phyloP scores from a whole-genome alignment of 2,113 vertebrate species.

The Willisornis vidua region DNA sequence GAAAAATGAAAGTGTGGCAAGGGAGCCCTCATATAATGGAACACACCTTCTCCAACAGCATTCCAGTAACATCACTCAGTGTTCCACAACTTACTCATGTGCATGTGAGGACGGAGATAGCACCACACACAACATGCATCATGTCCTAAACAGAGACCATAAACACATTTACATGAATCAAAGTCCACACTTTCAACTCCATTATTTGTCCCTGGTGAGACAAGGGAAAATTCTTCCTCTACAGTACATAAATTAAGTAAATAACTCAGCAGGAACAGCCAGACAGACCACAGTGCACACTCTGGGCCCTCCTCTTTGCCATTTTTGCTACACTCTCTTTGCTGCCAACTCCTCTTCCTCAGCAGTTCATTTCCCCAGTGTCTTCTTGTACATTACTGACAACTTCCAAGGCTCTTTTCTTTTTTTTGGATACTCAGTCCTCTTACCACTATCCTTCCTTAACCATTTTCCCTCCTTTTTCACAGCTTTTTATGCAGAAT shows the following conservation, averaged over 20 bases:
- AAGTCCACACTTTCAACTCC: neutral
- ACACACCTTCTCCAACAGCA: neutral
- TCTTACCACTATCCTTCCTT: neutral
- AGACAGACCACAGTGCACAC: neutral
- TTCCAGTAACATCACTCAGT: neutral
- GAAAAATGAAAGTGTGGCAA: neutral
- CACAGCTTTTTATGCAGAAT: neutral
- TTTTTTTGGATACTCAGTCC: fast-evolving
- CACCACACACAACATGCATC: neutral
- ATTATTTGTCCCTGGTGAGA: neutral
- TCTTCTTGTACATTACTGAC: neutral
- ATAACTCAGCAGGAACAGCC: neutral
- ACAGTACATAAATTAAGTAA: neutral
- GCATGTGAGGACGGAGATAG: neutral
- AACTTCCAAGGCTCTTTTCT: neutral
- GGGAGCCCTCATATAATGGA: neutral
- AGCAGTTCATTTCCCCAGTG: neutral
- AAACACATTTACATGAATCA: neutral
- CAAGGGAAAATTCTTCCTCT: neutral
- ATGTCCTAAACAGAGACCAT: neutral
- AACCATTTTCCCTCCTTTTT: neutral
- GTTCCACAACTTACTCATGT: neutral
- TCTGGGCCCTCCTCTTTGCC: neutral
- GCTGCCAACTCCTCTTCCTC: neutral
- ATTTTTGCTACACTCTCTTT: neutral